Evolutionary conservation across 1,140 invertebrate species (phyloP), one percentile per base, ranked within the genome.

Genomic region (Pogonomyrmex californicus): DNA sequence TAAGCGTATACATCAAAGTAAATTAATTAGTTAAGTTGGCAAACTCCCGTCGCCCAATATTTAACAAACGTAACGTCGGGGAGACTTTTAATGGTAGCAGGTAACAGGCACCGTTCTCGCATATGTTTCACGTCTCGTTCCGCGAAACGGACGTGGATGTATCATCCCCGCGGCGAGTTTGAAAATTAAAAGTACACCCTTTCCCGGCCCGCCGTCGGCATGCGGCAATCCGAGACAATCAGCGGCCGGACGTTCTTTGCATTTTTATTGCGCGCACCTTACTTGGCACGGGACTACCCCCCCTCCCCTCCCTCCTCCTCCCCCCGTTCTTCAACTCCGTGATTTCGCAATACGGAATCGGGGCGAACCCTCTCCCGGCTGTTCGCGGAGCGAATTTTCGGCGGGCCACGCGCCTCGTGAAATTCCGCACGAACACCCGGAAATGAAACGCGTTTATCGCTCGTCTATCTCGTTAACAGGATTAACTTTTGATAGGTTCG

Each of bases 191-290:
- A 60, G 30, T 17, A 33, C 23, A 38, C 4, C 41, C 44, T 65
- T 38, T 36, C 1, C 30, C 23, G 4, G 23, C 30, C 54, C 68
- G 30, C 47, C n/a, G n/a, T n/a, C n/a, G n/a, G n/a, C n/a, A n/a
- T n/a, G n/a, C n/a, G n/a, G n/a, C n/a, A n/a, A 58, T 82, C 73
- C 30, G n/a, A 47, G 68, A 41, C 79, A 82, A 82, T 82, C 66
- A 82, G 33, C 17, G 41, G 41, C 41, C 30, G 36, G 79, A 82
- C 41, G 41, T 47, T 71, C 51, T 60, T 60, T 73, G 41, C 54
- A 82, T 71, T 82, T 73, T 73, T 82, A 82, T 73, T 60, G 9
- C 54, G 33, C 30, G 49, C 7, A 81, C 44, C 51, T 81, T 81
- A 36, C 51, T 58, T 41, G 63, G 38, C 30, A 70, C 41, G 75